Conservation (phyloP, 2,888 invertebrate genomes). For the Neoscelio sp. region DNA sequence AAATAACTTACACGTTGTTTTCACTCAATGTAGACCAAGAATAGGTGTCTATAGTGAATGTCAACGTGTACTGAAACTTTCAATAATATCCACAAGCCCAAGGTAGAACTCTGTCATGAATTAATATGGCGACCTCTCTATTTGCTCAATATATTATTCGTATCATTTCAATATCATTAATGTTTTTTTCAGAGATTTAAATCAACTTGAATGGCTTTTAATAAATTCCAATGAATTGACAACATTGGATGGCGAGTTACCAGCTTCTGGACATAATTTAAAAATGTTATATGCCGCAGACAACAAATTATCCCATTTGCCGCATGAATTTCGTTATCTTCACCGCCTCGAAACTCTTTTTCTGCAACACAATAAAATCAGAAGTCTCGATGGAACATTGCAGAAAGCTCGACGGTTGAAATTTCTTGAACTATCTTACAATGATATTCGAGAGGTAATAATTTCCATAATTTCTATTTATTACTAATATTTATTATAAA, state of each 20-base stretch:
- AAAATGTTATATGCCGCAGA: conserved; percentile 89
- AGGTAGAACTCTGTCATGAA: no score
- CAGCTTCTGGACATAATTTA: conserved; percentile 87
- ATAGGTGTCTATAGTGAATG: no score
- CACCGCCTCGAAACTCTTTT: conserved; percentile 89
- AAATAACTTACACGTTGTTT: no score
- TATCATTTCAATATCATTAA: not conserved
- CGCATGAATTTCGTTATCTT: conserved; percentile 88
- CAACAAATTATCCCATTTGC: conserved; percentile 89
- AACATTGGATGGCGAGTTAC: conserved; percentile 90
- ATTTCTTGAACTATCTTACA: conserved; percentile 88
- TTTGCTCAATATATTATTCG: not conserved
- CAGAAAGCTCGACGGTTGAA: conserved; percentile 88
- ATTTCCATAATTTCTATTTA: no score
- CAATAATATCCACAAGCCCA: no score
- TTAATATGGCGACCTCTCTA: no score
- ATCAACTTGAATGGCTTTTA: conserved; percentile 90
- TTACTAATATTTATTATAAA: no score
- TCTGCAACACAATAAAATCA: conserved; percentile 89
- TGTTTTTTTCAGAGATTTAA: conserved; percentile 84
- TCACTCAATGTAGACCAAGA: no score
- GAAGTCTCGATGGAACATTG: conserved; percentile 88
- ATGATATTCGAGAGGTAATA: conserved; percentile 88
- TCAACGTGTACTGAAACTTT: no score
- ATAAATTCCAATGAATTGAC: conserved; percentile 91